Evolutionary conservation across 1,140 invertebrate species (phyloP), one percentile per base, ranked within the genome.

Genomic region (Bombus pyrosoma): DNA sequence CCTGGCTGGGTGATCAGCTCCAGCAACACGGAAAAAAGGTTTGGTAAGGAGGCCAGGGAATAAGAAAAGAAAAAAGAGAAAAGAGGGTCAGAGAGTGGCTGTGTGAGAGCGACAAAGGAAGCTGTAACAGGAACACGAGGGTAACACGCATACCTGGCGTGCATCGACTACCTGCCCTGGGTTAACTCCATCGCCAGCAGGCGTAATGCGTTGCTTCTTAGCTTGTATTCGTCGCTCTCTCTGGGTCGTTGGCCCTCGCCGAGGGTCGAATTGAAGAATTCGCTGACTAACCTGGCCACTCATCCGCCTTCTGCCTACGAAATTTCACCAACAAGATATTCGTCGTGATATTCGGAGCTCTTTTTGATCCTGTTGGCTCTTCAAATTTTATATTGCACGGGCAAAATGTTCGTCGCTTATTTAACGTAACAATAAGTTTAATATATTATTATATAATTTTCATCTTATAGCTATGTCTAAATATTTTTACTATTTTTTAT

Each of bases 91-190:
- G 64, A 39, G 68, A 25, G 22, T 3, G 66, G 5, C 12, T 18
- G 5, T 1, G 43, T n/a, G 37, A 72, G 62, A 28, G 68, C 73
- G 69, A 86, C 73, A 34, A n/a, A 77, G 81, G 77, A 81, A 73
- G 85, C 68, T 62, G 76, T 34, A 73, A 64, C 59, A 87, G 87
- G 83, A 87, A 89, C 87, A 80, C 43, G 75, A 83, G 57, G 69
- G 87, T 72, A 79, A 76, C 90, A 79, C 88, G 88, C 89, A 91
- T 91, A 91, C 87, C 90, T 90, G 85, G 66, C 85, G 68, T 90
- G 86, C 85, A 85, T 84, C 79, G 84, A 77, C 91, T 91, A 89
- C 87, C 86, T 88, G 88, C 81, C 68, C 82, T 75, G 74, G 82
- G 81, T 80, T 86, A 91, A 91, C 83, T 83, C 83, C 81, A 87